Evolutionary conservation across 2,888 invertebrate species (phyloP), one percentile per base, ranked within the genome.

Genomic region (Tromatobia lineatoria): DNA sequence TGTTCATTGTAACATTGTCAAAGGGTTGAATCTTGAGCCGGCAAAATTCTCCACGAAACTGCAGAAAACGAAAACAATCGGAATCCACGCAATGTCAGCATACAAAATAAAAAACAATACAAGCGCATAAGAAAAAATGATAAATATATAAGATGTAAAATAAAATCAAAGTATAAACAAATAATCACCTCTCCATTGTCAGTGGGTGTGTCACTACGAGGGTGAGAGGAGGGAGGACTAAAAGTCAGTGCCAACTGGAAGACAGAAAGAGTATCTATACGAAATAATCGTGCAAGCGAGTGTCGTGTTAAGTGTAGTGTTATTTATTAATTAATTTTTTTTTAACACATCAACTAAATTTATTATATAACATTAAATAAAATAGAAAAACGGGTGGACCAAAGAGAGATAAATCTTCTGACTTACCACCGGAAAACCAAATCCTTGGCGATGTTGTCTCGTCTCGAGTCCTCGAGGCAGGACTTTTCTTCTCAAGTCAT

Each of bases 141-240:
- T 10, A 80, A 71, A 18, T 54, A 69, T 18, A 71, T 50, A 34
- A 67, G 50, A 59, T 73, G 29, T n/a, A 23, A 66, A 70, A n/a
- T 52, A 52, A 66, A 77, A 69, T 75, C 34, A 66, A 74, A 66
- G 52, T 52, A 78, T 66, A 83, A 80, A 80, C 75, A 79, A 80
- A 88, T 88, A 88, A 85, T 88, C 88, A 88, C 88, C 88, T 88
- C 88, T 85, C 77, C 86, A 88, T 88, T 85, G 57, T 77, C 83
- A 83, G 83, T 83, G 77, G 83, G 79, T 81, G 85, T 85, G 85
- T 80, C 85, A 87, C 87, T 87, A 86, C 87, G 77, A 73, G 76
- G 71, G 76, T 64, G 57, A 59, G 52, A 74, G 69, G 69, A 74
- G 70, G 64, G 45, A 78, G 57, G 66, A 73, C 80, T 88, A 85